Evolutionary conservation across 2,888 invertebrate species (phyloP).

Genomic region (Eupithecia abbreviata): DNA sequence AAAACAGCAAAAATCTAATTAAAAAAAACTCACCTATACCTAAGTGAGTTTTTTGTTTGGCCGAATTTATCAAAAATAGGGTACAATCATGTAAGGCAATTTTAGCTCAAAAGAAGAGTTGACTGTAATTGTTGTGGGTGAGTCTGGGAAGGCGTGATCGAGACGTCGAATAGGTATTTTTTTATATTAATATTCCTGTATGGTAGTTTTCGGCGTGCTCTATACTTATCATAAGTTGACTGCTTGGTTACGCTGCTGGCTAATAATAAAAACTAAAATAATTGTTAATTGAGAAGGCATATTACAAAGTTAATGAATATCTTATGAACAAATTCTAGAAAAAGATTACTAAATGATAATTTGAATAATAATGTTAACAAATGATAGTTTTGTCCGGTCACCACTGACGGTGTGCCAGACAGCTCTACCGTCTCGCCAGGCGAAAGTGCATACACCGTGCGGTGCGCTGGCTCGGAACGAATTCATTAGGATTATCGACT

Average conservation of each 20-base stretch:
- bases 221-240: neutral
- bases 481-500: conserved; percentile 39
- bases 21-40: neutral
- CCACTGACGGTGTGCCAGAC: neutral
- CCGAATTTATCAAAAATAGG: neutral
- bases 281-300: too few relatives aligned
- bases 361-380: neutral
- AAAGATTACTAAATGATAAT: too few relatives aligned
- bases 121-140: too few relatives aligned
- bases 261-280: neutral
- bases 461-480: conserved; percentile 35
- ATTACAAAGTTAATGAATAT: too few relatives aligned
- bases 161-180: too few relatives aligned
- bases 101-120: neutral
- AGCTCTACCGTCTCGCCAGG: conserved; percentile 42
- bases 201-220: too few relatives aligned
- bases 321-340: too few relatives aligned
- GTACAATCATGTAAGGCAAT: neutral
- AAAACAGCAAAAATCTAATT: neutral
- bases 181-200: too few relatives aligned
- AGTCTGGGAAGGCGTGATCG: too few relatives aligned
- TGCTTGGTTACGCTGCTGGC: neutral
- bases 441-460: conserved; percentile 54
- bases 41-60: too few relatives aligned
- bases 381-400: conserved; percentile 9